Base-by-base conservation (phyloP, 2,888 invertebrate genomes). In the Enchytraeus crypticus region DNA sequence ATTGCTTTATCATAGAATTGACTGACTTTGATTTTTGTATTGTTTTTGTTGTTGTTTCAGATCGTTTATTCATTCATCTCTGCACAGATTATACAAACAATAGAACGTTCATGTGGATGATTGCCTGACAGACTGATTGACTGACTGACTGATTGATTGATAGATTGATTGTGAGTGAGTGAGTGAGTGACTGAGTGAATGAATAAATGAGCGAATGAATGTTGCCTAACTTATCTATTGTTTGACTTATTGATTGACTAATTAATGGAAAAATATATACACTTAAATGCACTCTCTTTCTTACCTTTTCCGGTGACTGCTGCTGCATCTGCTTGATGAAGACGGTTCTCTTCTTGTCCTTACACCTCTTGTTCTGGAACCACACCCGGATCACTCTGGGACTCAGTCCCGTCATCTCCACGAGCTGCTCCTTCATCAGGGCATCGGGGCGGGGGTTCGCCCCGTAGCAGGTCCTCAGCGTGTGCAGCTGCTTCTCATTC, bases 401-500 rank as follows among this genome's bases (percentile, higher is more conserved):
- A 73, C 92, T 93, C 57, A 98, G 85, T 0, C 92, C 88, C 21
- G 98, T 98, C 96, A 97, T 95, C 82, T 98, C 97, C 49, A 96
- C 96, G 66, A 98, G 85, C 80, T 97, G 96, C 80, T 98, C 98
- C 83, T 98, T 99, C 92, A 97, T 95, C 64, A 97, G 85, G 47
- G 98, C 97, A 82, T 98, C 98, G 43, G 98, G 98, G 55, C 98
- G 84, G 62, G 97, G 95, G 82, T 98, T 98, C 61, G 93, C 92
- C 62, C 89, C 89, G 82, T 98, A 98, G 81, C 96, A 97, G 65
- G 95, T 95, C 82, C 96, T 86, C 72, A 99, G 83, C 11, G 96
- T 97, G 81, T 95, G 93, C 71, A 98, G 84, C 79, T 98, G 98
- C 79, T 95, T 95, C 81, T 98, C 98, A 81, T 96, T 98, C 65